Conservation (phyloP, 2,888 invertebrate species). For the Alviniconcha strummeri region DNA sequence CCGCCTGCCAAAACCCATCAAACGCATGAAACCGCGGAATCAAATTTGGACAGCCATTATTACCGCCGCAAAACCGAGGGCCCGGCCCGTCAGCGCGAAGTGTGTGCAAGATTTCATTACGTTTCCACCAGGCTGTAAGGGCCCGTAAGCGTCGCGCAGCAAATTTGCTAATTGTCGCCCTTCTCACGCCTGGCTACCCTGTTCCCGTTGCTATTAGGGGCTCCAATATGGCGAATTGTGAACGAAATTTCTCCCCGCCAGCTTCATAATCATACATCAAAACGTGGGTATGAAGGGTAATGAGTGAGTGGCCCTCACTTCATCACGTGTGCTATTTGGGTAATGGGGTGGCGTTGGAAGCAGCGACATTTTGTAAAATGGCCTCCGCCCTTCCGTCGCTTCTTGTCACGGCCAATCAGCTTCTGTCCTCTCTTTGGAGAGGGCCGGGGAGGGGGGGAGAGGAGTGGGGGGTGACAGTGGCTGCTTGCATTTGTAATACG, state of each 20-base stretch:
- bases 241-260: slow-evolving; percentile 19
- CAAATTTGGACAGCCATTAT: slow-evolving; percentile 33
- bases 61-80: slow-evolving; percentile 15
- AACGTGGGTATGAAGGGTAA: slow-evolving; percentile 17
- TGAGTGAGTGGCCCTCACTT: not conserved
- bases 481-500: no score
- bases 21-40: slow-evolving; percentile 30
- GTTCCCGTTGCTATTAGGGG: slow-evolving; percentile 22
- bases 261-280: slow-evolving; percentile 32
- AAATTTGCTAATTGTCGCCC: slow-evolving; percentile 34
- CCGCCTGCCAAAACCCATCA: slow-evolving; percentile 35
- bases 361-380: not conserved
- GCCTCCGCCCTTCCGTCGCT: not conserved
- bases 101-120: slow-evolving; percentile 33
- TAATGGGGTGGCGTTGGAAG: not conserved
- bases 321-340: not conserved
- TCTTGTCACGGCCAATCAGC: not conserved
- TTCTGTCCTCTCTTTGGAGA: no score
- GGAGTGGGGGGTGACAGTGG: no score
- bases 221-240: slow-evolving; percentile 24
- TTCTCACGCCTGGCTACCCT: slow-evolving; percentile 28
- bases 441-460: no score
- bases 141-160: slow-evolving; percentile 23
- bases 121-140: slow-evolving; percentile 3
- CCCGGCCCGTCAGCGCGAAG: not conserved